Base-by-base conservation (phyloP, 2,888 invertebrate species). In the Tetanocera ferruginea region DNA sequence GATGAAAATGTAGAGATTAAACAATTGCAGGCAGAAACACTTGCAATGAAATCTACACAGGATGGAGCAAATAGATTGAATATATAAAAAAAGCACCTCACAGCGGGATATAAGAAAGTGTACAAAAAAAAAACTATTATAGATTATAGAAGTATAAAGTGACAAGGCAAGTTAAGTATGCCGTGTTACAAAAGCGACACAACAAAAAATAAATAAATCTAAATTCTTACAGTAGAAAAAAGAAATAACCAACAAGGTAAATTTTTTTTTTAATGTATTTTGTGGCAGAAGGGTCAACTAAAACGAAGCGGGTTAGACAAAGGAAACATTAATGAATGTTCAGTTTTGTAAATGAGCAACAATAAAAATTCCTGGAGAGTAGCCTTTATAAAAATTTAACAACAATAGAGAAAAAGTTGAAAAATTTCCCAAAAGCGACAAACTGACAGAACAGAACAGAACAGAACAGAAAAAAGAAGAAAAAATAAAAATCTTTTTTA, bases 261-360 rank as follows among this genome's bases (percentile, higher is more conserved):
- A 55, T 43, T 37, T 37, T 37, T 37, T 37, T 37, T 37, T 37
- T 37, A 6, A 4, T 8, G 1, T 37, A 11, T 43, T 43, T 43
- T 43, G 14, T 43, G 43, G 19, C 6, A 23, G 55, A 55, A 23
- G 55, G 55, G 55, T 55, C 55, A 55, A n/a, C 28, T 31, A 17
- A 3, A 66, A 66, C 9, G n/a, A 34, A 37, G 34, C 66, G 66
- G 66, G 43, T 25, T 66, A 19, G 66, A 66, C 34, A 31, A 51
- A 69, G 28, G 34, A 55, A 81, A 81, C 81, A 74, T 76, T 74
- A 76, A 51, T 69, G 25, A 64, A 49, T 77, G 64, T 66, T 76
- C 80, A 80, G 77, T 79, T 81, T 80, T 78, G 78, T 78, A 78
- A 82, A 73, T 79, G 70, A 52, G 64, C 43, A 70, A 19, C 23